Conservation (phyloP, 23 tunicate species). For the Corella eumyota region DNA sequence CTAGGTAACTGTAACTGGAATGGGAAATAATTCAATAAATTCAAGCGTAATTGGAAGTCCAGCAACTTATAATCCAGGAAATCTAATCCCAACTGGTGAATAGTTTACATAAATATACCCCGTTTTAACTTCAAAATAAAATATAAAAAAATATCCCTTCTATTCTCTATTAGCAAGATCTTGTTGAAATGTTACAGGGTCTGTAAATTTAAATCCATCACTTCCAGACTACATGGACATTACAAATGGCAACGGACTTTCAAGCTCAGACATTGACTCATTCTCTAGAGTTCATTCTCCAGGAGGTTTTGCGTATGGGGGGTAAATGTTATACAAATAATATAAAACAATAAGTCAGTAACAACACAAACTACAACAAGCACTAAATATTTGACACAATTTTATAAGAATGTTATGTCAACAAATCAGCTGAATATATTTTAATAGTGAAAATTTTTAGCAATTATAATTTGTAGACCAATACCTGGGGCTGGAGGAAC, state of each 20-base stretch:
- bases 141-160: no score
- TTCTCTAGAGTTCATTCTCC: slow-evolving; percentile 36
- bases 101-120: no score
- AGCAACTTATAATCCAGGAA: slow-evolving; percentile 41
- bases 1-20: slow-evolving; percentile 29
- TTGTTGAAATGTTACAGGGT: slow-evolving; percentile 2
- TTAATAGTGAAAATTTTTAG: no score
- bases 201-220: slow-evolving; percentile 2
- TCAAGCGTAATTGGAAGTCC: neutral
- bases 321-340: no score
- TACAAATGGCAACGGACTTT: neutral
- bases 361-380: no score
- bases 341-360: no score
- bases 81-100: slow-evolving; percentile 18
- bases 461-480: neutral
- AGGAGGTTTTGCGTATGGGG: slow-evolving; percentile 42
- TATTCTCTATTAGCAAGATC: no score
- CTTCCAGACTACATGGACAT: neutral
- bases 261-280: slow-evolving; percentile 18
- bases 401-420: no score
- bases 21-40: slow-evolving; percentile 10
- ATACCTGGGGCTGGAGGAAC: neutral
- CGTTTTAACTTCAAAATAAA: neutral
- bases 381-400: no score
- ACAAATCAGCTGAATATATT: no score